Percentiles rank a stretch among this genome's conserved stretches.
These are phyloP conservation scores for Harlomillsia oculata DNA, from an alignment of 1,140 invertebrate species.

Conservation along the genomic window DNA sequence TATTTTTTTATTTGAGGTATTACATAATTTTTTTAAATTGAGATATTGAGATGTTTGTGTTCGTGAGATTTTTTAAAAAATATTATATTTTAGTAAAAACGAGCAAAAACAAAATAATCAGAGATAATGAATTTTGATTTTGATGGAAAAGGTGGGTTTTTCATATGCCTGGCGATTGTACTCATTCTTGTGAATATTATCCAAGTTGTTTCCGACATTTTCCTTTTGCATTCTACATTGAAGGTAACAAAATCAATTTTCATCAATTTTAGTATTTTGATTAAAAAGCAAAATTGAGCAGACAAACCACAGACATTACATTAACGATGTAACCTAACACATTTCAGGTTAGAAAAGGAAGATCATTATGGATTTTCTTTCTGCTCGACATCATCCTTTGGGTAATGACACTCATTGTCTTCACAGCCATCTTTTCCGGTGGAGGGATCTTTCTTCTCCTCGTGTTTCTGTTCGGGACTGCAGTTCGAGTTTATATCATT, in stretches of 20 bases:
- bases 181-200: conserved; percentile 21
- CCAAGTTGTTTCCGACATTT: conserved; percentile 14
- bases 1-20: background rate
- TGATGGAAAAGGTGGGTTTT: conserved; percentile 21
- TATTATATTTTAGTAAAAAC: background rate
- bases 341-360: conserved; percentile 11
- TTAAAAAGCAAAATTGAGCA: too few relatives aligned
- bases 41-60: background rate
- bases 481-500: conserved; percentile 22
- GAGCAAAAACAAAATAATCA: too few relatives aligned
- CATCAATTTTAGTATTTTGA: too few relatives aligned
- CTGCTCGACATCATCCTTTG: conserved; percentile 21
- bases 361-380: conserved; percentile 20
- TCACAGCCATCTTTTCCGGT: conserved; percentile 21
- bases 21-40: background rate
- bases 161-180: conserved; percentile 1
- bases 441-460: conserved; percentile 22
- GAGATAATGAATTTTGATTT: too few relatives aligned
- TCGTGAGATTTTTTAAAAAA: background rate
- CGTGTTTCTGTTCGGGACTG: conserved; percentile 18
- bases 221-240: conserved; percentile 10
- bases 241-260: conserved; percentile 11
- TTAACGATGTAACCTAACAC: too few relatives aligned
- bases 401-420: conserved; percentile 26
- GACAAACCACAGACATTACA: too few relatives aligned